phyloP scores from a whole-genome alignment of 2,888 invertebrate species.

The Tigriopus californicus region DNA sequence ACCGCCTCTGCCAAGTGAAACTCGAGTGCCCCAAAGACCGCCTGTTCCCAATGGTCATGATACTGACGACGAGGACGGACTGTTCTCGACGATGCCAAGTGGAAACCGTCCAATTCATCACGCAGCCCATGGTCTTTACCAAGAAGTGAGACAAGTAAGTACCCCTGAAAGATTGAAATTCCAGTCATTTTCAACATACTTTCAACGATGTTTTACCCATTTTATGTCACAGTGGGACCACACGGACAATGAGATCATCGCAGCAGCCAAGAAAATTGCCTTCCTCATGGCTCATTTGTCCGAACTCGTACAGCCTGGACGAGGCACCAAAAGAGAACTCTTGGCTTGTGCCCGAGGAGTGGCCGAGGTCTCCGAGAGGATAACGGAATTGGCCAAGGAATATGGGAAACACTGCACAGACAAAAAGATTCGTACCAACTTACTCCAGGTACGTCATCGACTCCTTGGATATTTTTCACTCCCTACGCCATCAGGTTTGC shows the following conservation, averaged over 20 bases:
- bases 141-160: slow-evolving; percentile 48
- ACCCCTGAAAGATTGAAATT: not conserved
- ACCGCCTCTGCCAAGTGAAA: slow-evolving; percentile 55
- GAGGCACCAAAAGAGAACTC: slow-evolving; percentile 81
- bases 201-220: not conserved
- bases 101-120: slow-evolving; percentile 93
- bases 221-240: slow-evolving; percentile 69
- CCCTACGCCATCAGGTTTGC: not conserved
- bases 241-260: slow-evolving; percentile 97
- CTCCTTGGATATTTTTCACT: not conserved
- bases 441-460: not conserved
- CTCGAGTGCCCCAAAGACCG: not conserved
- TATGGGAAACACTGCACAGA: slow-evolving; percentile 95
- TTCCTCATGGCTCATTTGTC: slow-evolving; percentile 88
- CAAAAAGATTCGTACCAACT: slow-evolving; percentile 72
- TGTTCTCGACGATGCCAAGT: slow-evolving; percentile 46
- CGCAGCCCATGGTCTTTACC: slow-evolving; percentile 93
- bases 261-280: slow-evolving; percentile 97
- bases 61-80: slow-evolving; percentile 58
- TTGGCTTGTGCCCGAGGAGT: slow-evolving; percentile 83
- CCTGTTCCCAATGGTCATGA: slow-evolving; percentile 1
- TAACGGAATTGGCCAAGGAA: slow-evolving; percentile 83
- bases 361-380: slow-evolving; percentile 7
- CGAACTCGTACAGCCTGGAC: slow-evolving; percentile 63
- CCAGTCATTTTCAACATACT: not conserved